A percentile compares a stretch with the other conserved stretches of the same genome.
Evolutionary conservation across 2,888 invertebrate species (phyloP).

Genomic region (Eupithecia exiguata): DNA sequence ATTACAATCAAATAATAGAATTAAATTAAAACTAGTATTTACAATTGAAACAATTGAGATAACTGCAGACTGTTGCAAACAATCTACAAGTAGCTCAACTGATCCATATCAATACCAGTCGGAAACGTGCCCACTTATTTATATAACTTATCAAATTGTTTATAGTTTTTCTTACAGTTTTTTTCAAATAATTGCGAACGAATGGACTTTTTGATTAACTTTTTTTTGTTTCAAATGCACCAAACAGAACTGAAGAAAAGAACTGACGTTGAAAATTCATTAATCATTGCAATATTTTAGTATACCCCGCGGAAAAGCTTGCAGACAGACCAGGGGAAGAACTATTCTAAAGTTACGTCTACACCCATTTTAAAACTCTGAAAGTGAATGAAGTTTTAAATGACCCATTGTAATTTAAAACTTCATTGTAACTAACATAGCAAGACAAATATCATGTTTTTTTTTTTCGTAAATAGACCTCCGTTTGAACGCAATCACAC

Average conservation of each 20-base stretch:
- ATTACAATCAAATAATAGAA: too few relatives aligned
- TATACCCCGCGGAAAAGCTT: slow-evolving; percentile 15
- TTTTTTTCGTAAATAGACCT: background rate
- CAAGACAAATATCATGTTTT: background rate
- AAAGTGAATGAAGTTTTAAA: too few relatives aligned
- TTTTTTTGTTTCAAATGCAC: too few relatives aligned
- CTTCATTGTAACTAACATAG: background rate
- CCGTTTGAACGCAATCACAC: background rate
- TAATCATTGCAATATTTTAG: slow-evolving; percentile 30
- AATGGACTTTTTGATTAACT: too few relatives aligned
- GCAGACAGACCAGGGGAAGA: slow-evolving; percentile 7
- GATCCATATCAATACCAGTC: too few relatives aligned
- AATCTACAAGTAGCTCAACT: too few relatives aligned
- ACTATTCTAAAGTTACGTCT: background rate
- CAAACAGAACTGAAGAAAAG: too few relatives aligned
- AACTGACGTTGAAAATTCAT: slow-evolving; percentile 27
- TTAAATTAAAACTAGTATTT: too few relatives aligned
- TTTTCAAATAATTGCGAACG: background rate
- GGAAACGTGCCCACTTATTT: too few relatives aligned
- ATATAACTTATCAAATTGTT: background rate
- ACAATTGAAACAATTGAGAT: too few relatives aligned
- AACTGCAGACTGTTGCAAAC: too few relatives aligned
- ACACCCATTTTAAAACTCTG: background rate
- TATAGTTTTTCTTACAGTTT: background rate
- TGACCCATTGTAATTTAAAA: background rate